Evolutionary conservation across 2,888 invertebrate species (phyloP), one percentile per base, ranked within the genome.

Genomic region (Epinotia brunnichana): DNA sequence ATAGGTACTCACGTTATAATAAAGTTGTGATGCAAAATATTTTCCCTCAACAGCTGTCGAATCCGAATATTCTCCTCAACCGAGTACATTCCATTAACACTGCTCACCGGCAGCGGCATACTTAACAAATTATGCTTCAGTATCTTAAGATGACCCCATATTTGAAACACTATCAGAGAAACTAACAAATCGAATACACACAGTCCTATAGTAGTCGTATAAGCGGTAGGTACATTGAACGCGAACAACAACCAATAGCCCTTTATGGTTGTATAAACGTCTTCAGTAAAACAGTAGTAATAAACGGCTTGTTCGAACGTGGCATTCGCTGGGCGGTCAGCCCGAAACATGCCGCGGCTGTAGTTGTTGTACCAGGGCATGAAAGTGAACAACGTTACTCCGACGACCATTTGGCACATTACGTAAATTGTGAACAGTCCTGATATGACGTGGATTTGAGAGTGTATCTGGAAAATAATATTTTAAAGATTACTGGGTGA

Each of bases 1-100:
- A 41, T 24, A n/a, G n/a, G n/a, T n/a, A 64, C 53, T 64, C 53
- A 64, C 64, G 53, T 19, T 9, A 39, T 19, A 53, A 64, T 64
- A 2, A 53, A 13, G 29, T 63, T 51, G 7, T 63, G 63, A 63
- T 63, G 63, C 17, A 29, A 13, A 35, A 63, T 51, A 53, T 51
- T 63, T 17, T 63, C 53, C 29, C 17, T 63, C 15, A 63, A 35
- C 13, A 63, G 35, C 35, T 9, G 11, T 35, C 13, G 10, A 15
- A 63, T 35, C 2, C 48, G 29, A 53, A 17, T 15, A 53, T 63
- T 63, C 35, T 63, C 63, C 13, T 63, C 63, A 35, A 13, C 17
- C 13, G 63, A 63, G 19, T 53, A 63, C 63, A 63, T 63, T 2
- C 35, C n/a, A 3, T 3, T 10, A 2, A 11, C 56, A 56, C n/a